A percentile compares a stretch with the other conserved stretches of the same genome.
Conservation (phyloP, 2,888 invertebrate genomes). For the Zele albiditarsus region DNA sequence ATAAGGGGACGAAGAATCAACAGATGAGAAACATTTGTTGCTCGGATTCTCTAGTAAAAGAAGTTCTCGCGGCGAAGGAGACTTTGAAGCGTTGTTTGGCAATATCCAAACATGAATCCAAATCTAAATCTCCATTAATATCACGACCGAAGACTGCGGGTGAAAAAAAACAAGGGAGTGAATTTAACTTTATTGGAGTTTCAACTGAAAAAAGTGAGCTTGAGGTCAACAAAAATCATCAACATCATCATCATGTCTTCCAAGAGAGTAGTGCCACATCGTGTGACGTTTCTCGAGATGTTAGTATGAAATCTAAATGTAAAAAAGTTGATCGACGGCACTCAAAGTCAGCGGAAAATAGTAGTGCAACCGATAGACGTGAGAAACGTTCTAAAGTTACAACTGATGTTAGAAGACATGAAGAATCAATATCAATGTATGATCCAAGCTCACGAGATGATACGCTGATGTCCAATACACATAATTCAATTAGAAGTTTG, state of each 20-base stretch:
- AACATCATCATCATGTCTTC: conserved; percentile 46
- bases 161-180: conserved; percentile 61
- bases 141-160: conserved; percentile 59
- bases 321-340: conserved; percentile 14
- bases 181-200: conserved; percentile 47
- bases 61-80: conserved; percentile 69
- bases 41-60: conserved; percentile 65
- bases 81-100: conserved; percentile 63
- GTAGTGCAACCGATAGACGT: neutral
- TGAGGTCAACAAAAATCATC: conserved; percentile 29
- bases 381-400: conserved; percentile 4
- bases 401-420: neutral
- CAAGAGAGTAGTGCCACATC: conserved; percentile 29
- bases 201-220: conserved; percentile 30
- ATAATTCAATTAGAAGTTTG: conserved; percentile 16
- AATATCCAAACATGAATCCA: conserved; percentile 50
- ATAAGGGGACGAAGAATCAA: neutral
- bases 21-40: conserved; percentile 51
- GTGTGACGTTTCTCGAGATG: conserved; percentile 19
- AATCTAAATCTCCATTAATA: conserved; percentile 28
- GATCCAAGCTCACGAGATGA: conserved; percentile 13
- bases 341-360: conserved; percentile 5
- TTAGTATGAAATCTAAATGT: neutral
- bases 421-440: conserved; percentile 6
- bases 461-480: conserved; percentile 5